Percentiles rank a stretch among this genome's conserved stretches.
Evolutionary conservation across 2,797 vertebrate genomes (phyloP).

Genomic region (Crocidura indochinensis): DNA sequence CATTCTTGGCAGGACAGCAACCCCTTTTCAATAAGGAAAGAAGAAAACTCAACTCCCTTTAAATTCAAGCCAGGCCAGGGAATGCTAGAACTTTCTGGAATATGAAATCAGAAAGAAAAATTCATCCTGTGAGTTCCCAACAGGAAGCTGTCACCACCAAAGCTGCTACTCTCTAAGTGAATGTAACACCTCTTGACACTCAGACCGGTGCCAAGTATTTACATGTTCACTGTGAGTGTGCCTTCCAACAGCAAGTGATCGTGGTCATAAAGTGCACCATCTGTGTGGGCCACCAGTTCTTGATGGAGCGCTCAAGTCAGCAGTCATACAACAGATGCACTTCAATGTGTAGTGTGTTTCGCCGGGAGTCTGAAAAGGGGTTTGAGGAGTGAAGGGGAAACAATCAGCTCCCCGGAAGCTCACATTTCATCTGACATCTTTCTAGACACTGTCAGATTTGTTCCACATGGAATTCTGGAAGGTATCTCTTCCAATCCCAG

Average conservation of each 20-base stretch:
- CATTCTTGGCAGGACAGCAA: background rate
- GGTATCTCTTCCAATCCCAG: slow-evolving; percentile 41
- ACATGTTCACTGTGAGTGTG: slow-evolving; percentile 82
- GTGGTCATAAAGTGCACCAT: slow-evolving; percentile 79
- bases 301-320: slow-evolving; percentile 59
- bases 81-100: slow-evolving; percentile 79
- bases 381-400: slow-evolving; percentile 80
- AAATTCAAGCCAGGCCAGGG: slow-evolving; percentile 77
- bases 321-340: slow-evolving; percentile 82
- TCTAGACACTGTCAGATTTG: slow-evolving; percentile 63
- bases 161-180: slow-evolving; percentile 83
- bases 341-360: slow-evolving; percentile 78
- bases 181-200: slow-evolving; percentile 83
- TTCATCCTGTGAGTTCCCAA: slow-evolving; percentile 82
- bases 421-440: slow-evolving; percentile 73
- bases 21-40: background rate
- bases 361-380: slow-evolving; percentile 70
- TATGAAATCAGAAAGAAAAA: slow-evolving; percentile 81
- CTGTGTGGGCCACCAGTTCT: slow-evolving; percentile 63
- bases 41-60: slow-evolving; percentile 54
- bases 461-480: background rate
- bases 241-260: slow-evolving; percentile 76
- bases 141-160: slow-evolving; percentile 80
- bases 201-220: slow-evolving; percentile 81
- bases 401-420: slow-evolving; percentile 77